Conservation (phyloP, 1,140 invertebrate genomes). For the Saccostrea echinata region DNA sequence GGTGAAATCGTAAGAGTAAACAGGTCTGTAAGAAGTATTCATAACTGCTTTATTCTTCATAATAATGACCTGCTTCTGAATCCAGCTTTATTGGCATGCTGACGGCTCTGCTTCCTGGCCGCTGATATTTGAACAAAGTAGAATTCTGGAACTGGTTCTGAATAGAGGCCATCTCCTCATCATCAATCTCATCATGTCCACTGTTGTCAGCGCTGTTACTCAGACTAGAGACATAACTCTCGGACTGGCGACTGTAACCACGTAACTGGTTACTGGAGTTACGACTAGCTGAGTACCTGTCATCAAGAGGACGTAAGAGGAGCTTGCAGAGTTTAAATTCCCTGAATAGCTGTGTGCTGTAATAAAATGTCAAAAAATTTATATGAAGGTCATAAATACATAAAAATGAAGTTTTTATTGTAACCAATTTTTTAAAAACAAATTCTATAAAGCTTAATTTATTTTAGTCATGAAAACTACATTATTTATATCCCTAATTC, state of each 20-base stretch:
- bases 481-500: too few species aligned
- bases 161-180: conserved; percentile 68
- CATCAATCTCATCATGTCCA: conserved; percentile 69
- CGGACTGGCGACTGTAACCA: conserved; percentile 78
- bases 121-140: conserved; percentile 72
- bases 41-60: neutral
- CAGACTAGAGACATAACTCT: conserved; percentile 77
- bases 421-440: too few species aligned
- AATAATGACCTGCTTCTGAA: conserved; percentile 61
- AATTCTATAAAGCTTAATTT: too few species aligned
- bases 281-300: conserved; percentile 73
- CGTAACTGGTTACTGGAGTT: conserved; percentile 75
- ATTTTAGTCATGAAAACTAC: too few species aligned
- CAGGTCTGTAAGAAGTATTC: neutral
- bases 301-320: conserved; percentile 76
- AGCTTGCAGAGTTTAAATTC: conserved; percentile 79
- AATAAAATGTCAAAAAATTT: conserved; percentile 49
- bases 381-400: too few species aligned
- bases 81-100: conserved; percentile 71
- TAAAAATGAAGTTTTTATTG: too few species aligned
- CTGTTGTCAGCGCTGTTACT: conserved; percentile 77
- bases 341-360: conserved; percentile 77
- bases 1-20: too few species aligned
- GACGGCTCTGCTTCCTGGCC: conserved; percentile 75
- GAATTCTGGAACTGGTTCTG: conserved; percentile 68